phyloP scores from a whole-genome alignment of 2,888 invertebrate genomes.

The Malachius bipustulatus region DNA sequence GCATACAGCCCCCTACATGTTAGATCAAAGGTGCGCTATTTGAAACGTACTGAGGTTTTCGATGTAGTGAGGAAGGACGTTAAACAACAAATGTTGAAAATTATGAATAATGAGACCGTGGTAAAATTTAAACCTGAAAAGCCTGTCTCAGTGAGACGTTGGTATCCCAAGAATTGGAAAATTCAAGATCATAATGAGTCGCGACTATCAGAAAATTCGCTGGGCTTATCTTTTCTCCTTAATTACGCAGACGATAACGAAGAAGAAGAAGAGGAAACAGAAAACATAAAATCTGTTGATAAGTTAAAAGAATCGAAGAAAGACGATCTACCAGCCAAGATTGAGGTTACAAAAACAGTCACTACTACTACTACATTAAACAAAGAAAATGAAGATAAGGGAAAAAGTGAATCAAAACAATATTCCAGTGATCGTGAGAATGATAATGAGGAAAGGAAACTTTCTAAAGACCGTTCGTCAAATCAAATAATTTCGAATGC shows the following conservation, averaged over 20 bases:
- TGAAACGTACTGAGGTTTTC: conserved; percentile 24
- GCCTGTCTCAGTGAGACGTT: conserved; percentile 18
- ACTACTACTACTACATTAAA: not conserved
- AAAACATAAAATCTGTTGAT: too few species aligned
- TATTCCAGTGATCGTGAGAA: not conserved
- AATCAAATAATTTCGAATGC: not conserved
- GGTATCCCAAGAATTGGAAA: conserved; percentile 29
- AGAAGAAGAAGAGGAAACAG: conserved; percentile 22
- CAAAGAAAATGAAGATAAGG: not conserved
- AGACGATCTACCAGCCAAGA: not conserved
- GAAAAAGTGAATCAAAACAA: too few species aligned
- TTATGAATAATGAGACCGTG: not conserved
- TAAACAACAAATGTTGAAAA: conserved; percentile 10
- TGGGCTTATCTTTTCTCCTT: conserved; percentile 32
- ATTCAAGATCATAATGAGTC: conserved; percentile 21
- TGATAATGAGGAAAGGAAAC: not conserved
- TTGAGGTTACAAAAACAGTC: not conserved
- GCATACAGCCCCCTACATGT: conserved; percentile 25
- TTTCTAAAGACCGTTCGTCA: not conserved
- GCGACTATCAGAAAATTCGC: conserved; percentile 29
- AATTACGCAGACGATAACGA: conserved; percentile 31
- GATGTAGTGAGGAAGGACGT: conserved; percentile 22
- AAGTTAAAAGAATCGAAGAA: conserved; percentile 1
- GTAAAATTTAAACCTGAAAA: not conserved
- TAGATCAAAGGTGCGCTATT: conserved; percentile 20